A percentile compares a stretch with the other conserved stretches of the same genome.
These are phyloP conservation scores for Sarotherodon lohbergeri DNA, from an alignment of 2,113 vertebrate species.

Conservation along the genomic window DNA sequence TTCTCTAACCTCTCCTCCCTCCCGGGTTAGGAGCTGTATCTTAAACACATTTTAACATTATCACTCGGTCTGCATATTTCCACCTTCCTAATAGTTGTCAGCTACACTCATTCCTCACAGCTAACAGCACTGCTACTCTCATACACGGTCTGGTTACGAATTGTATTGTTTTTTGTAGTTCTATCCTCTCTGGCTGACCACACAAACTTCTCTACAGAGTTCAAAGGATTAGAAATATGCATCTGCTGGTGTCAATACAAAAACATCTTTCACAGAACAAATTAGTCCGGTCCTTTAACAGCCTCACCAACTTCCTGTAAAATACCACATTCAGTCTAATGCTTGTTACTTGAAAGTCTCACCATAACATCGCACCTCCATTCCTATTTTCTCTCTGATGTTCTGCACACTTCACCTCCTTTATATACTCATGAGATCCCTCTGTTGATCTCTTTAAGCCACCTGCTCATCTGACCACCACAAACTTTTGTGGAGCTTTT, in stretches of 20 bases:
- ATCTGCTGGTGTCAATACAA: neutral
- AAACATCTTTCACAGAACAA: neutral
- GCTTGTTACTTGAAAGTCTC: neutral
- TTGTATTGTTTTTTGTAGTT: neutral
- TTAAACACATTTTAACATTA: neutral
- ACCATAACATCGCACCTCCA: neutral
- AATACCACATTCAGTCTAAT: neutral
- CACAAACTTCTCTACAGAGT: neutral
- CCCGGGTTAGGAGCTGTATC: neutral
- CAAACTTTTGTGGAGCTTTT: neutral
- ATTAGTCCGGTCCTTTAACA: neutral
- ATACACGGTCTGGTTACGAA: neutral
- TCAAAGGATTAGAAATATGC: neutral
- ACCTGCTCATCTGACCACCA: neutral
- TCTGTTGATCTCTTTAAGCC: neutral
- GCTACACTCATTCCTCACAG: neutral
- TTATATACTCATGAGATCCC: neutral
- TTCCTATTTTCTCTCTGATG: neutral
- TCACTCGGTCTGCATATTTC: neutral
- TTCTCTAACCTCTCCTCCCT: neutral
- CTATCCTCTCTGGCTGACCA: neutral
- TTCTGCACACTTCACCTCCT: neutral
- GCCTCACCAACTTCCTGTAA: neutral
- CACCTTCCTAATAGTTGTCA: neutral
- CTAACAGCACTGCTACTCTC: neutral